Conservation (phyloP, 1,140 invertebrate species). For the Bombus waltoni region DNA sequence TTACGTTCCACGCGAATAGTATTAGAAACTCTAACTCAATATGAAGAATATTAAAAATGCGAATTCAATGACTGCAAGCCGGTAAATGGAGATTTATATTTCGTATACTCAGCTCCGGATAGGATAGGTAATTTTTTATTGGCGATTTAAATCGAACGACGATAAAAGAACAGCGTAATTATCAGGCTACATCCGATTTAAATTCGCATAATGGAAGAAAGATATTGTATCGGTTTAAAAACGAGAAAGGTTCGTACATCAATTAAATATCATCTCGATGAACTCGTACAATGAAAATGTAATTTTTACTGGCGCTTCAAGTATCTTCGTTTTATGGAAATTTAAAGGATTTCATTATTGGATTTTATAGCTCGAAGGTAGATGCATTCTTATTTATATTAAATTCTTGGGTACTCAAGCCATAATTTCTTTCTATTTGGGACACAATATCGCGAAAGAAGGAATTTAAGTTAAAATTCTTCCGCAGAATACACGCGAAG, state of each 20-base stretch:
- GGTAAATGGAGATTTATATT: background rate
- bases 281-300: background rate
- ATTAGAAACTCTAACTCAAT: background rate
- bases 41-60: background rate
- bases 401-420: background rate
- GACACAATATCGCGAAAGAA: background rate
- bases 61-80: background rate
- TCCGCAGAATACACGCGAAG: too few species aligned
- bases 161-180: background rate
- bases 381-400: slow-evolving; percentile 2
- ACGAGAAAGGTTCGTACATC: background rate
- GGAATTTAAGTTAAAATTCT: background rate
- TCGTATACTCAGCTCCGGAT: background rate
- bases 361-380: background rate
- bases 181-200: background rate
- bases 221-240: too few species aligned
- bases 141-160: background rate
- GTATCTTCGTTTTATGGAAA: background rate
- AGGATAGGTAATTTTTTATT: background rate
- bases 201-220: too few species aligned
- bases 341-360: slow-evolving; percentile 4
- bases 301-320: background rate
- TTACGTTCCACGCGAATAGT: too few species aligned
- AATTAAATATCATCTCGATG: background rate
- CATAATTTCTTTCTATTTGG: background rate